Conservation (phyloP, 2,888 invertebrate genomes). For the Parthenolecanium corni region DNA sequence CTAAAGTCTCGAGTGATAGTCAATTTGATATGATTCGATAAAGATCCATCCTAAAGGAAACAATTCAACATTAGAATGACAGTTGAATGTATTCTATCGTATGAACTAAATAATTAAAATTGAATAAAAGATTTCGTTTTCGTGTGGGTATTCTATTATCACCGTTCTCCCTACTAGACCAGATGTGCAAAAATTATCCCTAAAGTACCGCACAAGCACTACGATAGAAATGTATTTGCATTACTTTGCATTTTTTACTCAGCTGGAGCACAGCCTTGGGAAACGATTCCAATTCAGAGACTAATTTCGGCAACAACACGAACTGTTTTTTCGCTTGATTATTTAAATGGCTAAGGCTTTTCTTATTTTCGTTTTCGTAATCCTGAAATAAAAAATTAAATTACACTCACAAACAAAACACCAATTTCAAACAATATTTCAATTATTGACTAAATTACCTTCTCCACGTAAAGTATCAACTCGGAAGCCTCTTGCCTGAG, state of each 20-base stretch:
- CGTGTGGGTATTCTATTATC: too few species aligned
- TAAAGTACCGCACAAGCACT: too few species aligned
- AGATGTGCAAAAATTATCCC: too few species aligned
- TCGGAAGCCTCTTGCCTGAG: constrained; percentile 34
- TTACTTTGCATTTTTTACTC: constrained; percentile 35
- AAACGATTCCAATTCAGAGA: constrained; percentile 54
- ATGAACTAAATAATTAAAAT: not conserved
- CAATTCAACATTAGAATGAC: too few species aligned
- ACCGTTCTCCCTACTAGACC: too few species aligned
- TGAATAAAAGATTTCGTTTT: too few species aligned
- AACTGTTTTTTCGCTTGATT: constrained; percentile 40
- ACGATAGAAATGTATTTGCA: too few species aligned
- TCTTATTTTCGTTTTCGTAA: constrained; percentile 35
- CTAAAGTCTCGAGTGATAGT: constrained; percentile 55
- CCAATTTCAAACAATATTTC: not conserved
- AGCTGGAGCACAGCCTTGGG: constrained; percentile 34
- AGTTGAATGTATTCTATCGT: not conserved
- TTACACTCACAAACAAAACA: not conserved
- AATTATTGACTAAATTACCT: constrained; percentile 29
- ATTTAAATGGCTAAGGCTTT: constrained; percentile 37
- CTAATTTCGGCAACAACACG: constrained; percentile 51
- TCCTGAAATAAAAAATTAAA: constrained; percentile 19
- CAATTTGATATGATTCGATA: constrained; percentile 46
- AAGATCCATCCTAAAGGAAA: constrained; percentile 34
- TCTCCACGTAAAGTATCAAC: constrained; percentile 35